A percentile compares a stretch with the other conserved stretches of the same genome.
Conservation (phyloP, 2,888 invertebrate genomes). For the Notocelia uddmanniana region DNA sequence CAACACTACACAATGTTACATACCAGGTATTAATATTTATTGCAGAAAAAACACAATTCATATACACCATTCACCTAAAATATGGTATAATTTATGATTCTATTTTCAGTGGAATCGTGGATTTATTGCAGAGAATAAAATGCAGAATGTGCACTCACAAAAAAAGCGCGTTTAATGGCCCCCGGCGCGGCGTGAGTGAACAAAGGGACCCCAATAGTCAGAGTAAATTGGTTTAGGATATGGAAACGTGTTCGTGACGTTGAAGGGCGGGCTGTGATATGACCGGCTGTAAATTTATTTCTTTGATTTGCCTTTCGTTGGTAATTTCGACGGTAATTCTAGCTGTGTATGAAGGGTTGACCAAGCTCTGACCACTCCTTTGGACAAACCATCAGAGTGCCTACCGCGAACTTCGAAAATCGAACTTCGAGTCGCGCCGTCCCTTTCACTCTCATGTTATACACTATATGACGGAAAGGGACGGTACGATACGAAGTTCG, state of each 20-base stretch:
- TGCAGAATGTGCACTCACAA: conserved; percentile 51
- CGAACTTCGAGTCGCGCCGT: no score
- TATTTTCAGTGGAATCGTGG: conserved; percentile 51
- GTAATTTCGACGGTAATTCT: no score
- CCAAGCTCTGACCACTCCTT: no score
- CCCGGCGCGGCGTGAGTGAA: conserved; percentile 53
- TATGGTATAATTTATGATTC: conserved; percentile 41
- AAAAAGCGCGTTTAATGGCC: conserved; percentile 65
- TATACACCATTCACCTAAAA: conserved; percentile 24
- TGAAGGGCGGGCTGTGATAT: conserved; percentile 5
- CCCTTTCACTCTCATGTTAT: no score
- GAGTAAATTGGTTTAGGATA: conserved; percentile 41
- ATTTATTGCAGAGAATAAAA: conserved; percentile 53
- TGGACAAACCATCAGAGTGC: no score
- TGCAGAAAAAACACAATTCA: background rate
- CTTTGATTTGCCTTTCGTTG: no score
- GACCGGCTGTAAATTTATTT: background rate
- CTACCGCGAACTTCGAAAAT: no score
- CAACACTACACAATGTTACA: conserved; percentile 5
- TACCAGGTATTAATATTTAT: conserved; percentile 22
- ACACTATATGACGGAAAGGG: no score
- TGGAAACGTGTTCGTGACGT: conserved; percentile 1
- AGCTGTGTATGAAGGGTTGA: no score
- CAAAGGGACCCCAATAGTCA: conserved; percentile 26
- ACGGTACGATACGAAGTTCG: no score